phyloP scores from a whole-genome alignment of 2,113 vertebrate genomes.

The Heterotilapia buettikoferi region DNA sequence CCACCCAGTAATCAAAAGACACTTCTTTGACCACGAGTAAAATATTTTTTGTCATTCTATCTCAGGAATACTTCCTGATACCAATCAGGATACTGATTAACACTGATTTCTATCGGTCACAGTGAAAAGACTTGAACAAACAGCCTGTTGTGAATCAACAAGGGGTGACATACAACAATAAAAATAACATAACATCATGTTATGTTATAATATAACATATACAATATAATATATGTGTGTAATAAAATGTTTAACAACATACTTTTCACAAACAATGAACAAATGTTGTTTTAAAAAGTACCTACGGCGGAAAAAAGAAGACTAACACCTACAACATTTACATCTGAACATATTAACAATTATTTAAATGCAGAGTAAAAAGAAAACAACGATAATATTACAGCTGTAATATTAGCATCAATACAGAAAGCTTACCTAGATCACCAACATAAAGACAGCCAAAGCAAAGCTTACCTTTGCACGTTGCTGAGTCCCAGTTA shows the following conservation, averaged over 20 bases:
- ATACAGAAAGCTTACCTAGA: neutral
- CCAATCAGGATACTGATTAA: accelerated
- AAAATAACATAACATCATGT: neutral
- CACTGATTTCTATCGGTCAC: accelerated
- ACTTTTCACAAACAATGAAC: neutral
- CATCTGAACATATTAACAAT: neutral
- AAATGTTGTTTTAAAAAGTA: neutral
- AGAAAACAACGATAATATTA: accelerated
- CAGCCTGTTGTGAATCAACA: neutral
- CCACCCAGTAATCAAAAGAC: neutral
- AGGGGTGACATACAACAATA: neutral
- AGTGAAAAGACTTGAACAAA: accelerated
- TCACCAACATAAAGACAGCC: neutral
- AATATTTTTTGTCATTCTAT: neutral
- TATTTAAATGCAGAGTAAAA: neutral
- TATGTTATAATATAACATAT: neutral
- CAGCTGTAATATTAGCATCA: neutral
- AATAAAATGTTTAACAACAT: neutral
- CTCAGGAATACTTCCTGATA: neutral
- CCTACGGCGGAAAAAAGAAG: accelerated
- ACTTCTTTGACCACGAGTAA: accelerated
- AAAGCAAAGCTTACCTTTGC: accelerated
- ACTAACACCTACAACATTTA: neutral
- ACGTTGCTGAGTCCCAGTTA: neutral
- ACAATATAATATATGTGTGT: accelerated